A percentile compares a stretch with the other conserved stretches of the same genome.
Conservation (phyloP, 2,888 invertebrate genomes). For the Thymelicus lineola region DNA sequence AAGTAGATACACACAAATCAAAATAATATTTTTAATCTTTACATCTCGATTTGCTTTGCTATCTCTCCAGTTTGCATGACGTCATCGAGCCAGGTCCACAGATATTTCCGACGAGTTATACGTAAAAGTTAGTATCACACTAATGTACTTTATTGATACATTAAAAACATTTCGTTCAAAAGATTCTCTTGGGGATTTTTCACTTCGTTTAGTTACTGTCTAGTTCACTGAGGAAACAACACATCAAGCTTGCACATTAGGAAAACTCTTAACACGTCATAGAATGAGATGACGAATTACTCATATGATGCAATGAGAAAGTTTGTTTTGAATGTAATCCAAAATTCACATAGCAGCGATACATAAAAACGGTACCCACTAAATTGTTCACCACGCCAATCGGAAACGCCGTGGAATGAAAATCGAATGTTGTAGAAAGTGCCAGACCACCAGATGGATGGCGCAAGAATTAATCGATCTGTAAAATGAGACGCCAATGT, state of each 20-base stretch:
- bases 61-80: too few species aligned
- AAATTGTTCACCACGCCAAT: background rate
- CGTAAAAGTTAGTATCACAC: too few species aligned
- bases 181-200: too few species aligned
- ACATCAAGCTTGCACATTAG: background rate
- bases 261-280: constrained; percentile 10
- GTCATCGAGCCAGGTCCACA: too few species aligned
- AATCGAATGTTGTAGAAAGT: constrained; percentile 48
- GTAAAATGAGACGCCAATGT: constrained; percentile 42
- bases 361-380: background rate
- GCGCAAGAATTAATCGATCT: constrained; percentile 67
- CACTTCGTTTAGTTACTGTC: too few species aligned
- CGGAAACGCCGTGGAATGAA: background rate
- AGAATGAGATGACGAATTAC: constrained; percentile 8
- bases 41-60: too few species aligned
- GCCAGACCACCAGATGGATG: constrained; percentile 56
- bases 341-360: background rate
- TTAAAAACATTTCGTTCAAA: too few species aligned
- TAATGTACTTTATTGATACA: too few species aligned
- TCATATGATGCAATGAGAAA: constrained; percentile 21
- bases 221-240: too few species aligned
- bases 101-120: too few species aligned
- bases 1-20: too few species aligned
- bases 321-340: constrained; percentile 13
- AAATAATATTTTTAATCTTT: too few species aligned